Evolutionary conservation across 2,797 vertebrate genomes (phyloP).

Genomic region (Sphaeramia orbicularis): DNA sequence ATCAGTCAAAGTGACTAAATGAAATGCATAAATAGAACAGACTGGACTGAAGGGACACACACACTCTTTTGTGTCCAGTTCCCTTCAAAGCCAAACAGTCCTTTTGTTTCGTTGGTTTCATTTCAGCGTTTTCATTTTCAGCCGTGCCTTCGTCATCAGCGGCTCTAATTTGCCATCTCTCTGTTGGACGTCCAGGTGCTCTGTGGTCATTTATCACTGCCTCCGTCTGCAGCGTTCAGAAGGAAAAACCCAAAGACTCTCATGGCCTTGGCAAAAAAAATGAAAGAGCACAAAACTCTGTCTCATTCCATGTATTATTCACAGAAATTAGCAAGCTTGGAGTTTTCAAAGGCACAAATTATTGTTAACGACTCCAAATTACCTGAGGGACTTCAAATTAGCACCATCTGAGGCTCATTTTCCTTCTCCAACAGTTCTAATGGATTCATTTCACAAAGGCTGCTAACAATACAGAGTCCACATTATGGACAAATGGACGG

Average conservation of each 20-base stretch:
- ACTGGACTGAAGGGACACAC: background rate
- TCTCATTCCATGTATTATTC: constrained; percentile 53
- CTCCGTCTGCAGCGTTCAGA: background rate
- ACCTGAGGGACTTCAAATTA: constrained; percentile 66
- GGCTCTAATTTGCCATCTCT: constrained; percentile 34
- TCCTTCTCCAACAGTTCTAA: constrained; percentile 58
- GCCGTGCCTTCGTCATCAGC: constrained; percentile 17
- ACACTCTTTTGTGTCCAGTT: background rate
- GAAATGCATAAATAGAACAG: background rate
- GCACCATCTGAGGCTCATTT: constrained; percentile 57
- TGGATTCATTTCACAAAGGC: constrained; percentile 65
- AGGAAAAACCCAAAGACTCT: background rate
- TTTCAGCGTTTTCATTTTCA: constrained; percentile 30
- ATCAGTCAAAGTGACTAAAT: background rate
- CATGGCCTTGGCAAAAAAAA: constrained; percentile 16
- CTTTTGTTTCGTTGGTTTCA: constrained; percentile 29
- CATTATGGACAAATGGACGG: constrained; percentile 53
- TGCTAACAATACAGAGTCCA: constrained; percentile 40
- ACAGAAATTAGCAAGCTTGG: constrained; percentile 52
- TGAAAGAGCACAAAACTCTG: constrained; percentile 28
- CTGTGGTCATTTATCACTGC: constrained; percentile 25
- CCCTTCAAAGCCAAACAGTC: constrained; percentile 24
- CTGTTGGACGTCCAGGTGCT: constrained; percentile 31
- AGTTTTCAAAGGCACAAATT: constrained; percentile 68
- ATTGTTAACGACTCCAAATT: constrained; percentile 67